These are phyloP conservation scores for Thunnus thynnus DNA, from an alignment of 2,113 vertebrate species.

Conservation along the genomic window DNA sequence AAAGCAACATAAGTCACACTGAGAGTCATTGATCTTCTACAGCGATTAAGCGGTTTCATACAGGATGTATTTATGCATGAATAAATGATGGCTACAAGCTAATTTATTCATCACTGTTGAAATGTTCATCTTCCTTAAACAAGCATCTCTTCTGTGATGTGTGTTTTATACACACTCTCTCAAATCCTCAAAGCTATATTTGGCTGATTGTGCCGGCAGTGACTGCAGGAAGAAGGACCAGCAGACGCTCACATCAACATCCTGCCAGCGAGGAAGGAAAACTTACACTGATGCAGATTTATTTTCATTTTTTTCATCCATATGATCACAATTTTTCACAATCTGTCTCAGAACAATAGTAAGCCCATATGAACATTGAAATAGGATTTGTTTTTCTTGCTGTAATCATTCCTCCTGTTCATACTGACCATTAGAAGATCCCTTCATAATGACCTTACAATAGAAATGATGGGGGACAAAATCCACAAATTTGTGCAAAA, in stretches of 20 bases:
- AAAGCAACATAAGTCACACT: neutral
- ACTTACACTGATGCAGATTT: neutral
- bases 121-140: neutral
- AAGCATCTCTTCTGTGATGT: neutral
- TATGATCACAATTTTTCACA: too few relatives aligned
- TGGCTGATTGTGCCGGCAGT: conserved; percentile 21
- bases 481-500: too few relatives aligned
- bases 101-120: conserved; percentile 21
- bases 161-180: neutral
- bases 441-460: too few relatives aligned
- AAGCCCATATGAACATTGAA: too few relatives aligned
- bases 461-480: too few relatives aligned
- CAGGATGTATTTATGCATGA: neutral
- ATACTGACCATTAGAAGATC: too few relatives aligned
- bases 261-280: conserved; percentile 2
- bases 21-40: neutral
- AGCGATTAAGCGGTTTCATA: neutral
- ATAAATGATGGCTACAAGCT: neutral
- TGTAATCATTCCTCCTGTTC: too few relatives aligned
- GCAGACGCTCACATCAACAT: neutral
- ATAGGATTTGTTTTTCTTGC: too few relatives aligned
- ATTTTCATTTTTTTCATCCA: neutral
- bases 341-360: too few relatives aligned
- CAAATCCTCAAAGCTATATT: conserved; percentile 6
- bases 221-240: conserved; percentile 30